A percentile compares a stretch with the other conserved stretches of the same genome.
Evolutionary conservation across 2,113 vertebrate genomes (phyloP).

Genomic region (Bufo gargarizans): DNA sequence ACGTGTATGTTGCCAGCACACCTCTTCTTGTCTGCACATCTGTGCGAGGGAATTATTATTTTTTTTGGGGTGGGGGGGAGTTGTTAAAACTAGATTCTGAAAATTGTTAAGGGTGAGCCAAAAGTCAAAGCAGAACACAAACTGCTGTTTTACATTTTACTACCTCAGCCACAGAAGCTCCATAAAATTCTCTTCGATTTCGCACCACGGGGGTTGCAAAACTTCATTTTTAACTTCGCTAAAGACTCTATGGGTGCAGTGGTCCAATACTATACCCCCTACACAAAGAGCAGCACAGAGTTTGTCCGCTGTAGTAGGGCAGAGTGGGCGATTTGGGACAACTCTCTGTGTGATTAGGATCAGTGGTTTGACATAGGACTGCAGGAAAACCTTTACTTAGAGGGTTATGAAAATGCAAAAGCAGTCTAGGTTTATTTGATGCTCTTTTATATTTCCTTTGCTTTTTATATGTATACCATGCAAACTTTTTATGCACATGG

Average conservation of each 20-base stretch:
- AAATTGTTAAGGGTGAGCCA: constrained; percentile 48
- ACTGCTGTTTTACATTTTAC: constrained; percentile 46
- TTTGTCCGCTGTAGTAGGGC: neutral
- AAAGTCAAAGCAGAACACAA: constrained; percentile 43
- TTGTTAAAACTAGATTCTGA: constrained; percentile 49
- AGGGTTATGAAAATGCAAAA: neutral
- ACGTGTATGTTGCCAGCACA: constrained; percentile 30
- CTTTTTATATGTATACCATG: neutral
- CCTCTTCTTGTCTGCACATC: constrained; percentile 41
- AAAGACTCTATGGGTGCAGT: neutral
- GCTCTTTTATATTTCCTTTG: neutral
- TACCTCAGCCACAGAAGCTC: constrained; percentile 38
- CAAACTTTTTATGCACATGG: neutral
- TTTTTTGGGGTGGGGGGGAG: constrained; percentile 8
- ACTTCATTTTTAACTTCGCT: constrained; percentile 33
- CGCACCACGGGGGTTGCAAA: neutral
- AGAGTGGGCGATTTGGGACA: neutral
- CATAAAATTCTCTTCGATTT: constrained; percentile 31
- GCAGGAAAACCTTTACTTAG: neutral
- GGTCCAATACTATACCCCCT: neutral
- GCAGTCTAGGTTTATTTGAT: neutral
- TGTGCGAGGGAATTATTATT: constrained; percentile 34
- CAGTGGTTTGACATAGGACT: neutral
- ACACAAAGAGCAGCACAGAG: neutral
- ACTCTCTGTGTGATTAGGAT: neutral